Conservation (phyloP, 2,888 invertebrate genomes). For the Corbicula japonica region DNA sequence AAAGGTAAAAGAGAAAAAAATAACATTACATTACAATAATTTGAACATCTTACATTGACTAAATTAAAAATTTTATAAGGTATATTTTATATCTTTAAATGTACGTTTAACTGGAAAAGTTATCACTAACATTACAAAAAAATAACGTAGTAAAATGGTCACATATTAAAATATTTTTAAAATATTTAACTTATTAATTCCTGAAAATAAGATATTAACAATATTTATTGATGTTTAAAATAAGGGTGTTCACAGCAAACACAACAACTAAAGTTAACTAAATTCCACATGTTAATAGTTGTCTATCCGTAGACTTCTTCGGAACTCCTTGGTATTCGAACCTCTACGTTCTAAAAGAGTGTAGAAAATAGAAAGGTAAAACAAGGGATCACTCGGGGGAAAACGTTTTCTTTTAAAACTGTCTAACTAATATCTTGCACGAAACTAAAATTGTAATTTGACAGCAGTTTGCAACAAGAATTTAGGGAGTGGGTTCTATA, state of each 20-base stretch:
- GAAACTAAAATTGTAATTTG: conserved; percentile 9
- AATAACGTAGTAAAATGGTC: too few relatives aligned
- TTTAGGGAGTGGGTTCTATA: too few relatives aligned
- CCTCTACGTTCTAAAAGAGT: conserved; percentile 5
- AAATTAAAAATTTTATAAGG: neutral
- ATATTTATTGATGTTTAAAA: too few relatives aligned
- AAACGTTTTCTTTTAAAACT: too few relatives aligned
- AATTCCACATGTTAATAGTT: conserved; percentile 14
- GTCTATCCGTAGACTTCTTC: neutral
- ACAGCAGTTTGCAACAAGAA: conserved; percentile 28
- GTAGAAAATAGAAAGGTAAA: neutral
- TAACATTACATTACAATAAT: conserved; percentile 1
- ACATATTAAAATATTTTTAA: too few relatives aligned
- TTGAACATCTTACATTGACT: neutral
- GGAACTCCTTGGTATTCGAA: neutral
- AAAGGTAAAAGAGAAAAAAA: conserved; percentile 34
- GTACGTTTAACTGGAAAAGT: neutral
- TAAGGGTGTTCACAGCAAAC: conserved; percentile 27
- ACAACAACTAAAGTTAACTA: conserved; percentile 10
- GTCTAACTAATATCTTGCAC: conserved; percentile 20
- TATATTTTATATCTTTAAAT: neutral
- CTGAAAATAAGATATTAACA: too few relatives aligned
- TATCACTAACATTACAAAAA: too few relatives aligned
- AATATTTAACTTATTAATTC: too few relatives aligned
- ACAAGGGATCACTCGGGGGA: conserved; percentile 33